Percentiles rank a stretch among this genome's conserved stretches.
Conservation (phyloP, 2,888 invertebrate genomes). For the Atrina japonica region DNA sequence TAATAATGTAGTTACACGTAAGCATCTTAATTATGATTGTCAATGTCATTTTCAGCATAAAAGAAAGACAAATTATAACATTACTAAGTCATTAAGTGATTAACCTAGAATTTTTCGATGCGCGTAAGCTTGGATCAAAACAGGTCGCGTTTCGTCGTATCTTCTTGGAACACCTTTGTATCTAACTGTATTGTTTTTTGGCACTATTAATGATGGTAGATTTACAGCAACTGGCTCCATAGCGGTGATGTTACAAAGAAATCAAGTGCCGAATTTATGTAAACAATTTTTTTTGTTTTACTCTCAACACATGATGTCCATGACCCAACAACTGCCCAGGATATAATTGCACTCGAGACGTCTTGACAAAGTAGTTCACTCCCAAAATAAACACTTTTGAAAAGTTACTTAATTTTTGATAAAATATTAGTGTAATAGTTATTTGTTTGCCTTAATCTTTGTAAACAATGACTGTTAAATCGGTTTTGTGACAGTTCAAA, state of each 20-base stretch:
- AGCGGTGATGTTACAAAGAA: background rate
- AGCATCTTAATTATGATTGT: too few relatives aligned
- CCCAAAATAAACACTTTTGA: too few relatives aligned
- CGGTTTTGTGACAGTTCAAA: too few relatives aligned
- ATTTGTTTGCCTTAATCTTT: too few relatives aligned
- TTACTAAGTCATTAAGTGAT: too few relatives aligned
- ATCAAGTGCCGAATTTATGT: background rate
- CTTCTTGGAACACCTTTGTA: conserved; percentile 64
- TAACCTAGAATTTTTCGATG: conserved; percentile 73
- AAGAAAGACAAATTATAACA: too few relatives aligned
- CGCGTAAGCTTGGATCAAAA: conserved; percentile 70
- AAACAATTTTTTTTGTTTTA: background rate
- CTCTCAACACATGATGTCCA: background rate
- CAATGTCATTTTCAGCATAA: too few relatives aligned
- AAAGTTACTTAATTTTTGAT: too few relatives aligned
- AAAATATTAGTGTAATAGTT: too few relatives aligned
- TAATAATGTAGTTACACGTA: too few relatives aligned
- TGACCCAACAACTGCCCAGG: conserved; percentile 8
- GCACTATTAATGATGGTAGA: conserved; percentile 2
- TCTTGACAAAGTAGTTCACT: too few relatives aligned
- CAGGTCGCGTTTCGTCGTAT: conserved; percentile 76
- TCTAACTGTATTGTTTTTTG: conserved; percentile 22
- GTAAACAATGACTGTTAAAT: too few relatives aligned
- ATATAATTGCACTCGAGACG: conserved; percentile 8
- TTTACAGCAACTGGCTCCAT: conserved; percentile 11